Evolutionary conservation across 2,797 vertebrate genomes (phyloP).

Genomic region (Coccyzus lansbergi): DNA sequence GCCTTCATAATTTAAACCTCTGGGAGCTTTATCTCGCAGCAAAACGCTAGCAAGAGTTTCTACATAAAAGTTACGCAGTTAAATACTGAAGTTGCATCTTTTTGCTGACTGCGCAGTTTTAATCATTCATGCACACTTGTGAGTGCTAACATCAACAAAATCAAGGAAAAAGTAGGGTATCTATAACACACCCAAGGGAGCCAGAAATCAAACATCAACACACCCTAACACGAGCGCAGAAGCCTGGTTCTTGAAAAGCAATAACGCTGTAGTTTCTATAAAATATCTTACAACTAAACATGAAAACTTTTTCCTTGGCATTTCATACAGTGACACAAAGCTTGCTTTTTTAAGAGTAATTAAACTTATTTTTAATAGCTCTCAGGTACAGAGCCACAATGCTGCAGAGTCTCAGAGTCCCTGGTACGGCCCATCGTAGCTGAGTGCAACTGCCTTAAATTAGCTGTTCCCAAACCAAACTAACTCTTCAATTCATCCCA

Average conservation of each 20-base stretch:
- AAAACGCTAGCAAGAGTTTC: conserved; percentile 57
- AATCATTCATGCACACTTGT: background rate
- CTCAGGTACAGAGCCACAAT: background rate
- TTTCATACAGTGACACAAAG: background rate
- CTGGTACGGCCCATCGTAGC: background rate
- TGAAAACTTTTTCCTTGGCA: background rate
- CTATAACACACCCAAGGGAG: background rate
- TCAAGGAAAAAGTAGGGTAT: background rate
- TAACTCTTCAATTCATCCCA: background rate
- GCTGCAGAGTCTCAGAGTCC: background rate
- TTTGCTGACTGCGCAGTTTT: background rate
- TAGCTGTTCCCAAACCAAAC: background rate
- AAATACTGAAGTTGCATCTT: background rate
- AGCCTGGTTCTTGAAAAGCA: background rate
- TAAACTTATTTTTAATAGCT: background rate
- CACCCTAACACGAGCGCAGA: background rate
- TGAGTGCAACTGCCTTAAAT: background rate
- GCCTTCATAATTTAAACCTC: conserved; percentile 65
- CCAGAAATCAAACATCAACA: conserved; percentile 3
- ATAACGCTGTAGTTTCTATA: background rate
- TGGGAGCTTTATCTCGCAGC: conserved; percentile 53
- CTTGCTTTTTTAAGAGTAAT: background rate
- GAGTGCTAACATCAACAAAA: background rate
- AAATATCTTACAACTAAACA: background rate
- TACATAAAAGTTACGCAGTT: background rate